phyloP scores from a whole-genome alignment of 2,797 vertebrate genomes.

The Tinamus major region DNA sequence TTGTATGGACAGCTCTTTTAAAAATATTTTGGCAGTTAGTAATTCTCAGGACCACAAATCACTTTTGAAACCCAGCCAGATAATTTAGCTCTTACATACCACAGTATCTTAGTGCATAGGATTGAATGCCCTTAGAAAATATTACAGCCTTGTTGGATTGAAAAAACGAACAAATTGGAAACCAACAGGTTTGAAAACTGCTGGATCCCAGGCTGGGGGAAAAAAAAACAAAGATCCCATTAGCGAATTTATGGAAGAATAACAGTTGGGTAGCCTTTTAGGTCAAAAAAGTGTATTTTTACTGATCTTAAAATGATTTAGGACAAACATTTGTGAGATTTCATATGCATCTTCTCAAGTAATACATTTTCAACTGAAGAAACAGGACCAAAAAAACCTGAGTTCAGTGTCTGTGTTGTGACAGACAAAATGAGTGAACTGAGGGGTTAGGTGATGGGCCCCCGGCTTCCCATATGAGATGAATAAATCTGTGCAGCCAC shows the following conservation, averaged over 20 bases:
- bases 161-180: conserved; percentile 4
- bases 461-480: neutral
- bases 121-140: conserved; percentile 36
- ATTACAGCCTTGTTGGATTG: neutral
- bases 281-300: neutral
- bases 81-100: conserved; percentile 21
- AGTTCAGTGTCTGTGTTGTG: neutral
- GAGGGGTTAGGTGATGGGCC: neutral
- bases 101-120: conserved; percentile 14
- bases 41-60: conserved; percentile 32
- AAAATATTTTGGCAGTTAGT: conserved; percentile 31
- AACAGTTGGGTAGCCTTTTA: neutral
- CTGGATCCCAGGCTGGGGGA: neutral
- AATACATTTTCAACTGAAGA: neutral
- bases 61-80: conserved; percentile 13
- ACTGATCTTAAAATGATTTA: neutral
- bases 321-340: neutral
- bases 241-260: neutral
- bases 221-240: neutral
- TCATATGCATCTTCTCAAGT: neutral
- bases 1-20: neutral
- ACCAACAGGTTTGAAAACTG: neutral
- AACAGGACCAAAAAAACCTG: neutral
- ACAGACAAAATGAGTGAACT: neutral
- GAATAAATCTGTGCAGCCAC: neutral